Evolutionary conservation across 2,797 vertebrate species (phyloP), one percentile per base, ranked within the genome.

Genomic region (Poeciliopsis presidionis): DNA sequence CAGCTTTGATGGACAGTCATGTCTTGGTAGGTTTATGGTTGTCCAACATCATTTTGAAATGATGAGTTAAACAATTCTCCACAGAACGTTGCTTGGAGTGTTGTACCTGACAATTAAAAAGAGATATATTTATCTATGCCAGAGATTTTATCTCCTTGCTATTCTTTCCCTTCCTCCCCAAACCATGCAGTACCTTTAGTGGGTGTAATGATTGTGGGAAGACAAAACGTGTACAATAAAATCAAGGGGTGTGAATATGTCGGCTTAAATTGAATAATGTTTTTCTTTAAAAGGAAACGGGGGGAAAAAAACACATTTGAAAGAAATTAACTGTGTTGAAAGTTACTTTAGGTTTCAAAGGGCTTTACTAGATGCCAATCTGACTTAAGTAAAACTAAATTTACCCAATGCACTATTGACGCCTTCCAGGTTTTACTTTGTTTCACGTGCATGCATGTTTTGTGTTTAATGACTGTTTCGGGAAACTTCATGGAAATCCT

Each of bases 401-500:
- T 28, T 41, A 75, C 28, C 77, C 59, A 9, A 36, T 45, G 41
- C 1, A 0, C 72, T 46, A 36, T 43, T 14, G 13, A 76, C 87
- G 76, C 20, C 41, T 5, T 70, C 46, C 25, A 11, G 12, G 5
- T 77, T 81, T 65, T 51, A 55, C 65, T 76, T 46, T 12, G 7
- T 77, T 53, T 74, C 51, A 45, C 72, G 51, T 82, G 46, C 57
- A 51, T 77, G 28, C 73, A 43, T 77, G 43, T 83, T 72, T 79
- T 6, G 6, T 76, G 46, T 79, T 67, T 75, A 77, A 65, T 76
- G 49, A 73, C 78, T 57, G 45, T 84, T 86, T 77, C 81, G 59
- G 86, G 72, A 84, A 86, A 86, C 49, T 82, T 88, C 30, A 45
- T 36, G 47, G 28, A 18, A 39, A 18, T 73, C 46, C 69, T 43